Evolutionary conservation across 2,888 invertebrate species (phyloP).

Genomic region (Plagodis dolabraria): DNA sequence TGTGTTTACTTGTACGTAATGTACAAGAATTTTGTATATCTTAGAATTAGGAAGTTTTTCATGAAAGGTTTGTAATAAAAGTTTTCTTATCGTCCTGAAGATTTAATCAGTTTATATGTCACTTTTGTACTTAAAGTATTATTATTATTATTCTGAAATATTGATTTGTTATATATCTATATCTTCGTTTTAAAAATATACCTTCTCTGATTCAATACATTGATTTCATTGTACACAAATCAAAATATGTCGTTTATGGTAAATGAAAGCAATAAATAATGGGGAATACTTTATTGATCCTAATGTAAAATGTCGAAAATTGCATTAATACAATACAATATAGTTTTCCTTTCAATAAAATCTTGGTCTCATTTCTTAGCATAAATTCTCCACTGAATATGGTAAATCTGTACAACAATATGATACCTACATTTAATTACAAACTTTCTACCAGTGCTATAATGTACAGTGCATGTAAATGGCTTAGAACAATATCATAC

Average conservation of each 20-base stretch:
- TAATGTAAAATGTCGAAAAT: slow-evolving; percentile 84
- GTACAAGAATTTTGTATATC: not conserved
- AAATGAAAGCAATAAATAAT: slow-evolving; percentile 62
- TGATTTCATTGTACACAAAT: slow-evolving; percentile 5
- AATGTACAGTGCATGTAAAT: slow-evolving; percentile 64
- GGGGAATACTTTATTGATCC: slow-evolving; percentile 84
- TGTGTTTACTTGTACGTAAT: not conserved
- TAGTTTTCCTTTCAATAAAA: slow-evolving; percentile 78
- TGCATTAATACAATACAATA: slow-evolving; percentile 82
- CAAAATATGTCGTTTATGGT: slow-evolving; percentile 30
- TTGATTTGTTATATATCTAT: slow-evolving; percentile 18
- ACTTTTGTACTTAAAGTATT: slow-evolving; percentile 31
- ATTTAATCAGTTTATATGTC: slow-evolving; percentile 40
- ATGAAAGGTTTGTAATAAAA: slow-evolving; percentile 17
- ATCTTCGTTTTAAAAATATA: slow-evolving; percentile 27
- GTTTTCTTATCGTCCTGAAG: slow-evolving; percentile 32
- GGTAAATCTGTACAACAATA: slow-evolving; percentile 75
- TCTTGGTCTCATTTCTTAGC: slow-evolving; percentile 78
- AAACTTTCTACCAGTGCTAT: slow-evolving; percentile 57
- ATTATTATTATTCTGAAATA: slow-evolving; percentile 13
- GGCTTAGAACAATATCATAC: slow-evolving; percentile 26
- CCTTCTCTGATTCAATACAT: not conserved
- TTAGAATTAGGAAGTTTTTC: slow-evolving; percentile 1
- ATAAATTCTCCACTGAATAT: slow-evolving; percentile 68
- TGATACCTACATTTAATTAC: slow-evolving; percentile 64